A percentile compares a stretch with the other conserved stretches of the same genome.
Conservation (phyloP, 2,797 vertebrate species). For the Phoxinus dragarum region DNA sequence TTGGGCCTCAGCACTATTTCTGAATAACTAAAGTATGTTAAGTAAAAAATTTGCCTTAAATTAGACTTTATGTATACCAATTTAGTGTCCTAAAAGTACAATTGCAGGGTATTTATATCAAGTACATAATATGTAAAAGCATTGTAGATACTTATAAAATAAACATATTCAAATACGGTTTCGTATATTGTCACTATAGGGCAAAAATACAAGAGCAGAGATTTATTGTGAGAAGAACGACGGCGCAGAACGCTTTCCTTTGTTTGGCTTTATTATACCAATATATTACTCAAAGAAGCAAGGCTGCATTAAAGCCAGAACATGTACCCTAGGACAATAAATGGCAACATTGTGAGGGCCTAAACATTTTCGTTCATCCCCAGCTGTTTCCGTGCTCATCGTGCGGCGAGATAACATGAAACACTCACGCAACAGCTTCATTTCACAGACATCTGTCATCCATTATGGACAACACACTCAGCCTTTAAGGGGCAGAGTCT, state of each 20-base stretch:
- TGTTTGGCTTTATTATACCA: constrained; percentile 81
- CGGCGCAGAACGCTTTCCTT: constrained; percentile 73
- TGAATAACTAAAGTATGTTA: too few relatives aligned
- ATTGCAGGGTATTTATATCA: too few relatives aligned
- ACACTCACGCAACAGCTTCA: constrained; percentile 80
- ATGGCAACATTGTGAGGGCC: constrained; percentile 73
- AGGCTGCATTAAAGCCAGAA: constrained; percentile 54
- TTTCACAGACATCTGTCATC: constrained; percentile 81
- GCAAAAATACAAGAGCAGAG: constrained; percentile 66
- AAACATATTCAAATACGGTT: too few relatives aligned
- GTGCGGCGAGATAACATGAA: constrained; percentile 82
- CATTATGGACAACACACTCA: constrained; percentile 74
- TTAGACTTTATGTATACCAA: too few relatives aligned
- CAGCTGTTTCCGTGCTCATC: constrained; percentile 83
- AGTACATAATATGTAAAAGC: too few relatives aligned
- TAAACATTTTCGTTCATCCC: constrained; percentile 78
- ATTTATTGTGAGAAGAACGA: constrained; percentile 77
- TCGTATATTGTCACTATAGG: too few relatives aligned
- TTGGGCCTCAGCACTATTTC: too few relatives aligned
- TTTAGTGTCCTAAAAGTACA: too few relatives aligned
- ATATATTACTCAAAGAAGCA: constrained; percentile 74
- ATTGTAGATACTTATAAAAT: too few relatives aligned
- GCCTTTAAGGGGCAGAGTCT: constrained; percentile 56
- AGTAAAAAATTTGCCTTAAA: too few relatives aligned
- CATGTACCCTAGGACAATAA: constrained; percentile 68